These are phyloP conservation scores for Coregonus ussuriensis DNA, from an alignment of 2,797 vertebrate genomes.

Conservation along the genomic window DNA sequence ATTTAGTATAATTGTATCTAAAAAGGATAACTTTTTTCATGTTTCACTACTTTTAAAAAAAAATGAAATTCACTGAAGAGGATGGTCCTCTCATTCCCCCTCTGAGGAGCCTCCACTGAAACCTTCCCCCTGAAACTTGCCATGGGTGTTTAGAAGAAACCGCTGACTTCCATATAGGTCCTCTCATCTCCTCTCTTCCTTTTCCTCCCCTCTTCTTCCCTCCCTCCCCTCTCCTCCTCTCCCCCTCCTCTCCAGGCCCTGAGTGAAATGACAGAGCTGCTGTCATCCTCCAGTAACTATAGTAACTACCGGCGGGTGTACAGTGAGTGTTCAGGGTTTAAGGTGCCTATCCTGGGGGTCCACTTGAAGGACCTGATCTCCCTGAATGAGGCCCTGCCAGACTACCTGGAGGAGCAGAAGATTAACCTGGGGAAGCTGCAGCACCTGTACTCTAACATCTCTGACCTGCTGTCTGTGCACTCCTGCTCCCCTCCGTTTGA, in stretches of 20 bases:
- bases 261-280: slow-evolving; percentile 87
- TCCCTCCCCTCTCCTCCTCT: not conserved
- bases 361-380: slow-evolving; percentile 92
- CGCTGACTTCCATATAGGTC: not conserved
- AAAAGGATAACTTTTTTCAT: too few species aligned
- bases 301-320: slow-evolving; percentile 84
- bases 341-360: slow-evolving; percentile 87
- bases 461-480: slow-evolving; percentile 82
- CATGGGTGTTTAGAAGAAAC: too few species aligned
- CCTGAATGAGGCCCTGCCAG: slow-evolving; percentile 84
- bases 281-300: slow-evolving; percentile 89
- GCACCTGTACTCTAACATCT: slow-evolving; percentile 86
- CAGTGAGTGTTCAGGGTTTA: slow-evolving; percentile 82
- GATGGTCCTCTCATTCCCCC: too few species aligned
- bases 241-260: slow-evolving; percentile 73
- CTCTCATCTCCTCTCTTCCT: not conserved
- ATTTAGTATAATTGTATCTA: too few species aligned
- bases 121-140: too few species aligned
- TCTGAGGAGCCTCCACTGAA: too few species aligned
- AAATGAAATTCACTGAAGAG: too few species aligned
- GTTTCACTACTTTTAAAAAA: too few species aligned
- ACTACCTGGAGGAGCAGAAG: slow-evolving; percentile 83
- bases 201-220: not conserved
- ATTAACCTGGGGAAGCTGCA: slow-evolving; percentile 90
- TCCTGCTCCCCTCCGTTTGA: slow-evolving; percentile 77